These are phyloP conservation scores for Diplodus puntazzo DNA, from an alignment of 2,797 vertebrate species.

Conservation along the genomic window DNA sequence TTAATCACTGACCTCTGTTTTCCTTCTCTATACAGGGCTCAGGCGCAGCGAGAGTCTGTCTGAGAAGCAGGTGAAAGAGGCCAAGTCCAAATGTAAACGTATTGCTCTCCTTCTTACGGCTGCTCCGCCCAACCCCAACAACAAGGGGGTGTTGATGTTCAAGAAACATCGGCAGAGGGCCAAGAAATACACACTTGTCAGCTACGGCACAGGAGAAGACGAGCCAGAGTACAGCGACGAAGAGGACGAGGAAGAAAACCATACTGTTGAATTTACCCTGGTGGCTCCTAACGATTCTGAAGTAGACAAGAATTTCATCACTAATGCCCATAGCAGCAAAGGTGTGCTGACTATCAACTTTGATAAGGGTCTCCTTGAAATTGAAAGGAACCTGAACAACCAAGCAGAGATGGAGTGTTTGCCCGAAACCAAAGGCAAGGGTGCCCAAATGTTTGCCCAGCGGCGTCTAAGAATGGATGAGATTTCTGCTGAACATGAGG, in stretches of 20 bases:
- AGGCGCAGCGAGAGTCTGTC: slow-evolving; percentile 95
- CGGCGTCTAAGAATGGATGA: slow-evolving; percentile 95
- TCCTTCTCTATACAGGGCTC: slow-evolving; percentile 86
- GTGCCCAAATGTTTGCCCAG: slow-evolving; percentile 96
- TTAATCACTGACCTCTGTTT: slow-evolving; percentile 29
- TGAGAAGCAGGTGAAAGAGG: slow-evolving; percentile 98
- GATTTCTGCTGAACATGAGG: slow-evolving; percentile 94
- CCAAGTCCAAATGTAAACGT: slow-evolving; percentile 98
- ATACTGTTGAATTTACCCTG: slow-evolving; percentile 88
- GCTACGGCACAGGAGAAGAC: slow-evolving; percentile 97
- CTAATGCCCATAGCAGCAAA: slow-evolving; percentile 83
- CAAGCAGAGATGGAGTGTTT: slow-evolving; percentile 91
- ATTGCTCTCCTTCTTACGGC: slow-evolving; percentile 95
- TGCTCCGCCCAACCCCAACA: slow-evolving; percentile 93
- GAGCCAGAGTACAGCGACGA: slow-evolving; percentile 86
- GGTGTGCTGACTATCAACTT: slow-evolving; percentile 90
- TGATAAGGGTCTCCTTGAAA: slow-evolving; percentile 92
- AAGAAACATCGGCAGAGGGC: slow-evolving; percentile 96
- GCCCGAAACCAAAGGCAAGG: slow-evolving; percentile 95
- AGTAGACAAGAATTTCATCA: slow-evolving; percentile 89
- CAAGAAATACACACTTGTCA: slow-evolving; percentile 96
- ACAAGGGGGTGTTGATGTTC: slow-evolving; percentile 99
- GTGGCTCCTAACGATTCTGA: slow-evolving; percentile 88
- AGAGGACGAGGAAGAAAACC: slow-evolving; percentile 85
- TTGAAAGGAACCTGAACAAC: slow-evolving; percentile 88